Evolutionary conservation across 1,140 invertebrate species (phyloP), one percentile per base, ranked within the genome.

Genomic region (Dendroctonus ponderosae): DNA sequence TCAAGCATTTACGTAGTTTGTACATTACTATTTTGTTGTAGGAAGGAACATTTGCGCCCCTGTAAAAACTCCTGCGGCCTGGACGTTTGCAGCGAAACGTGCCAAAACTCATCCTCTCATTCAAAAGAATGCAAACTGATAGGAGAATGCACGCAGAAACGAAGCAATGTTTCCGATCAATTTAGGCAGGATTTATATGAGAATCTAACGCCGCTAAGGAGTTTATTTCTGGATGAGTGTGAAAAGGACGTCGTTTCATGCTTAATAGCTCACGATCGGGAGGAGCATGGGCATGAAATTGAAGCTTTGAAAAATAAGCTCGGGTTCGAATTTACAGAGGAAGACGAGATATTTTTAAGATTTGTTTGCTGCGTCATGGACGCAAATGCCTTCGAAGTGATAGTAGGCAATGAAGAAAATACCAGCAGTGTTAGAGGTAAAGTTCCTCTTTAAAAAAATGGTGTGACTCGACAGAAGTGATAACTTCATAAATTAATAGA

Each of bases 311-410:
- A 84, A 69, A 58, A 70, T 37, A 77, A 80, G 63, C 84, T 76
- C 53, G 51, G 82, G 71, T 84, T 86, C 49, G 74, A 82, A 48
- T 80, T 86, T 68, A 79, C 80, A 3, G 70, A 81, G 11, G 76
- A 83, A 38, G 86, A 89, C n/a, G 82, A 86, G 74, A 73, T 84
- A 38, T 79, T 87, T 48, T 85, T 92, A 79, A 80, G 76, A 7
- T 76, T 77, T 38, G 82, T 85, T 0, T 87, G 87, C 70, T 83
- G 82, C 56, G 83, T 85, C 39, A 81, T 91, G 68, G 88, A 91
- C 73, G 87, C 89, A 2, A 91, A 91, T 72, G 87, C 89, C 6
- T 91, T 90, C 70, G 89, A 91, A 80, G 86, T 87, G 44, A 77
- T 81, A 38, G 43, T 66, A 12, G 79, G 79, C 41, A 77, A 80